Base-by-base conservation (phyloP, 2,888 invertebrate genomes). In the Cancer borealis region DNA sequence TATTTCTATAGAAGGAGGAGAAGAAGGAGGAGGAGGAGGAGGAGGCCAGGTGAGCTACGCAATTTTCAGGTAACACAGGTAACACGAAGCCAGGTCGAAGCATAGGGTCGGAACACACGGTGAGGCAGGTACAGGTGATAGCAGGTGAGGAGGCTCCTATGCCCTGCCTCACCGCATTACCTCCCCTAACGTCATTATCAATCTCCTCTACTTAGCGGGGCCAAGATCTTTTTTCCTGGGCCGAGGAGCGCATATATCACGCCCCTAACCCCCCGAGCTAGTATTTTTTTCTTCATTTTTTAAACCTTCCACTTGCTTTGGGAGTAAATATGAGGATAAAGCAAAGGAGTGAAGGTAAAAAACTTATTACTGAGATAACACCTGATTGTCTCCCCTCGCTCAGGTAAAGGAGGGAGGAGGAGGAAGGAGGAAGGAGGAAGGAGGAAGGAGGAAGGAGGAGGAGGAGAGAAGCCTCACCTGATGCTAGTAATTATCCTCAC, bases 141-240 rank as follows among this genome's bases (percentile, higher is more conserved):
- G 46, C 84, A 84, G 92, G 84, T 49, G 92, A 92, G 49, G 92
- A n/a, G 26, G 73, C 84, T 49, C 14, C 26, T 49, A 73, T 84
- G 10, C 79, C 4, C 14, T 66, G 60, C 30, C 30, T 66, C 54
- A 6, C 66, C 39, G 45, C 92, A 92, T 92, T 92, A 92, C 39
- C 84, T 92, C 92, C 84, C 84, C 49, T 92, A 84, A 92, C 49
- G 84, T 46, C 92, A 92, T 26, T 26, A 92, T 92, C 46, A 92
- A 92, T 92, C 92, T 92, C 46, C 92, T 49, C 60, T 60, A 60
- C 60, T 60, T 60, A 60, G 21, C 21, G 88, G 45, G 17, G 3
- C 21, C 88, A 45, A 46, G 46, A 46, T 88, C 45, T 88, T 46
- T 47, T 88, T 60, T 21, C 60, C 60, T 21, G 21, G 21, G 60